Conservation (phyloP, 2,113 vertebrate genomes). For the Talpa occidentalis region DNA sequence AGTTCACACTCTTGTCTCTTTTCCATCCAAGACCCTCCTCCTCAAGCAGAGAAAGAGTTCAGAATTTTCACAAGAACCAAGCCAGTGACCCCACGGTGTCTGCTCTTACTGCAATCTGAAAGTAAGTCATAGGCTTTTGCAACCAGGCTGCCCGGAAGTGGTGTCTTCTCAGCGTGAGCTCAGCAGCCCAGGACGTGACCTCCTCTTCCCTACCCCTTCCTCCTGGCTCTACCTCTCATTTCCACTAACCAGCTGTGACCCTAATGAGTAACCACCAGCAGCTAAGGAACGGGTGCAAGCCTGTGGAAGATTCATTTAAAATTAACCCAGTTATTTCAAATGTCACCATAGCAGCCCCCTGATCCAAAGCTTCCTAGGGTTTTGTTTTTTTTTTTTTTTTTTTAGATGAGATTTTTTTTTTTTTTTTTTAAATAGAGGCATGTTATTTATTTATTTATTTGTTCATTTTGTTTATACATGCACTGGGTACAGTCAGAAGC, state of each 20-base stretch:
- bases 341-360: not conserved
- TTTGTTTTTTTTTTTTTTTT: too few species aligned
- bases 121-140: not conserved
- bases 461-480: too few species aligned
- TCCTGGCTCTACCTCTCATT: not conserved
- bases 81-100: not conserved
- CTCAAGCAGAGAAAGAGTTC: not conserved
- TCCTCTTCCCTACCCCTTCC: not conserved
- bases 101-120: not conserved
- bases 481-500: too few species aligned
- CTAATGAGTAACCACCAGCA: not conserved
- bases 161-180: not conserved
- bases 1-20: not conserved
- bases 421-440: too few species aligned
- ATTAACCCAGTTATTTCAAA: not conserved
- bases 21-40: not conserved
- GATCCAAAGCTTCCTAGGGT: not conserved
- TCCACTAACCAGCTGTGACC: not conserved
- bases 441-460: too few species aligned
- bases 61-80: slow-evolving; percentile 5
- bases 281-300: not conserved
- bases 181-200: not conserved
- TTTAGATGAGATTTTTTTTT: too few species aligned
- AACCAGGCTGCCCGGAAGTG: not conserved
- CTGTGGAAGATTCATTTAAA: not conserved